Conservation (phyloP, 2,113 vertebrate species). For the Solea solea region DNA sequence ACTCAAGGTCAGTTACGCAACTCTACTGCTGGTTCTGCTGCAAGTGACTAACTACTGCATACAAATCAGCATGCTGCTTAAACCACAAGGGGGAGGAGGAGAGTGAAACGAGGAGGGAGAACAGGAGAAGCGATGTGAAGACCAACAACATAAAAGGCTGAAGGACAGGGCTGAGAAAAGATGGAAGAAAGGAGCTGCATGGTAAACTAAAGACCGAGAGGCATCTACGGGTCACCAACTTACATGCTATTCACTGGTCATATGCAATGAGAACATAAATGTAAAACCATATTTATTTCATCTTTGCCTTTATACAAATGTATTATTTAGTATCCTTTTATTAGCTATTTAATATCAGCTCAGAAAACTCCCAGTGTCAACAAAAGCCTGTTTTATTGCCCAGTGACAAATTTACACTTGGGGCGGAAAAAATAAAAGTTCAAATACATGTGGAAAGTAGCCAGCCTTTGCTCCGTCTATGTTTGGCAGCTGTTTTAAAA, state of each 20-base stretch:
- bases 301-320: background rate
- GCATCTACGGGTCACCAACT: too few species aligned
- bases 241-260: background rate
- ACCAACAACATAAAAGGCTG: conserved; percentile 7
- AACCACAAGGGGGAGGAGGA: conserved; percentile 17
- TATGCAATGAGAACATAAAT: background rate
- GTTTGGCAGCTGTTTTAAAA: conserved; percentile 2
- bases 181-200: background rate
- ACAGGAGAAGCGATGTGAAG: background rate
- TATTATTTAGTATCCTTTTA: background rate
- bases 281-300: background rate
- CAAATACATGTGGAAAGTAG: conserved; percentile 1
- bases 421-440: background rate
- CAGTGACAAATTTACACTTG: conserved; percentile 1
- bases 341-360: conserved; percentile 1
- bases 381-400: background rate
- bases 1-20: conserved; percentile 90
- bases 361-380: background rate
- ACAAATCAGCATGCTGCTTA: conserved; percentile 80
- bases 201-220: background rate
- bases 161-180: conserved; percentile 10
- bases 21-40: conserved; percentile 85
- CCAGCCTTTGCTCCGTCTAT: background rate
- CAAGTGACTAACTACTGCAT: conserved; percentile 86
- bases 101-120: conserved; percentile 4